Percentiles rank a stretch among this genome's conserved stretches.
Conservation (phyloP, 1,140 invertebrate species). For the Phymastichus coffea region DNA sequence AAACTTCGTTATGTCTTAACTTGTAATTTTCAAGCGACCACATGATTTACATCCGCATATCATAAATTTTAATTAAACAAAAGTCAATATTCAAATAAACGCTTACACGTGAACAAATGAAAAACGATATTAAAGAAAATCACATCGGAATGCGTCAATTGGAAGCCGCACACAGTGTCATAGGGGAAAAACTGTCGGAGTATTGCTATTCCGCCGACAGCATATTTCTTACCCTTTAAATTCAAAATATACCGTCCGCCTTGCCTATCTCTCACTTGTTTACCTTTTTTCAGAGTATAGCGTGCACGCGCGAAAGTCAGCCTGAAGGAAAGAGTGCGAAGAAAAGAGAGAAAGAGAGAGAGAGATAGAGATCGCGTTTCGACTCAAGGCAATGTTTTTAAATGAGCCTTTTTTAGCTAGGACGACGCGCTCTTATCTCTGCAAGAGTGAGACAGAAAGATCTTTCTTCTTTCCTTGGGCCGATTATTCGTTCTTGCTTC, state of each 20-base stretch:
- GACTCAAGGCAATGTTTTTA: slow-evolving; percentile 25
- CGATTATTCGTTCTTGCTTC: slow-evolving; percentile 12
- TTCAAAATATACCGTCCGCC: slow-evolving; percentile 13
- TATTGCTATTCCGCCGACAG: neutral
- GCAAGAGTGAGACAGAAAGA: neutral
- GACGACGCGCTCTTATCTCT: slow-evolving; percentile 1
- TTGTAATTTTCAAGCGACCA: too few species aligned
- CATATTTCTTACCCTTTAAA: slow-evolving; percentile 1
- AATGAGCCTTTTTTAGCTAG: slow-evolving; percentile 22
- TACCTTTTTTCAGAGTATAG: neutral
- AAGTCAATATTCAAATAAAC: too few species aligned
- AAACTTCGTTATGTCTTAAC: too few species aligned
- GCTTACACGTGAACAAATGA: too few species aligned
- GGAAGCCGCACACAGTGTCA: too few species aligned
- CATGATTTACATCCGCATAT: too few species aligned
- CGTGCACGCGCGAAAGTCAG: neutral
- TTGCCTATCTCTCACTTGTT: neutral
- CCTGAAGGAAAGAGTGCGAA: neutral
- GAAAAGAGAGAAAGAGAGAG: neutral
- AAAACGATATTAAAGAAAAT: too few species aligned
- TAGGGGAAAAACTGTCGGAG: too few species aligned
- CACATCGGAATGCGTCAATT: too few species aligned
- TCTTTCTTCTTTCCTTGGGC: slow-evolving; percentile 3
- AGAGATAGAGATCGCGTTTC: neutral
- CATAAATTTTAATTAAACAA: too few species aligned